Evolutionary conservation across 2,888 invertebrate genomes (phyloP).

Genomic region (Halocaridina rubra): DNA sequence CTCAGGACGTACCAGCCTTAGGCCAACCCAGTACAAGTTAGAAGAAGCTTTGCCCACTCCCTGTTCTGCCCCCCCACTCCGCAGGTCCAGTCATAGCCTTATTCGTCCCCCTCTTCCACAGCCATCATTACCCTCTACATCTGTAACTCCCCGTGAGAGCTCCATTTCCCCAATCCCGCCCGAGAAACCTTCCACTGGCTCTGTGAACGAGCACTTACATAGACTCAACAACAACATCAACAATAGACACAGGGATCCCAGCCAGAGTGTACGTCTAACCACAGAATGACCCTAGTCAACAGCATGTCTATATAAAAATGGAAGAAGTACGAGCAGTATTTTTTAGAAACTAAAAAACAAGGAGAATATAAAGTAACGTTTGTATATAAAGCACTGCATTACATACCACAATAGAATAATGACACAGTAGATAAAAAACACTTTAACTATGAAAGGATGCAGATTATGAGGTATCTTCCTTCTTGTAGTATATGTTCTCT

Average conservation of each 20-base stretch:
- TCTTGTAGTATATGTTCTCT: too few relatives aligned
- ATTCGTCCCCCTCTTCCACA: conserved; percentile 36
- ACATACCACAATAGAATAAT: too few relatives aligned
- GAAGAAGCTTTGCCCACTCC: conserved; percentile 45
- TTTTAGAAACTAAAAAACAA: too few relatives aligned
- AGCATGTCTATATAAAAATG: background rate
- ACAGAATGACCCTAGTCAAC: background rate
- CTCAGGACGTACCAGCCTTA: conserved; percentile 46
- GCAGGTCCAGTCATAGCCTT: conserved; percentile 44
- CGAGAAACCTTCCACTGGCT: conserved; percentile 34
- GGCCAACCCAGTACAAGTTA: conserved; percentile 48
- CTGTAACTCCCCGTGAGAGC: background rate
- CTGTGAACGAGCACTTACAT: conserved; percentile 37
- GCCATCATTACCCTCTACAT: conserved; percentile 15
- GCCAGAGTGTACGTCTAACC: conserved; percentile 40
- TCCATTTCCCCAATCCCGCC: conserved; percentile 14
- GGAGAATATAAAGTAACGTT: too few relatives aligned
- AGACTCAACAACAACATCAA: conserved; percentile 26
- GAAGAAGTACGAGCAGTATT: conserved; percentile 9
- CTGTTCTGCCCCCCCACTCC: conserved; percentile 47
- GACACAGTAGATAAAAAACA: too few relatives aligned
- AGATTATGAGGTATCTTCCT: too few relatives aligned
- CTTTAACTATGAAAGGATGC: too few relatives aligned
- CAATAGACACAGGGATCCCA: conserved; percentile 28
- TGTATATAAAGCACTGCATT: too few relatives aligned